Percentiles rank a stretch among this genome's conserved stretches.
These are phyloP conservation scores for Pterostichus niger DNA, from an alignment of 2,888 invertebrate species.

Conservation along the genomic window DNA sequence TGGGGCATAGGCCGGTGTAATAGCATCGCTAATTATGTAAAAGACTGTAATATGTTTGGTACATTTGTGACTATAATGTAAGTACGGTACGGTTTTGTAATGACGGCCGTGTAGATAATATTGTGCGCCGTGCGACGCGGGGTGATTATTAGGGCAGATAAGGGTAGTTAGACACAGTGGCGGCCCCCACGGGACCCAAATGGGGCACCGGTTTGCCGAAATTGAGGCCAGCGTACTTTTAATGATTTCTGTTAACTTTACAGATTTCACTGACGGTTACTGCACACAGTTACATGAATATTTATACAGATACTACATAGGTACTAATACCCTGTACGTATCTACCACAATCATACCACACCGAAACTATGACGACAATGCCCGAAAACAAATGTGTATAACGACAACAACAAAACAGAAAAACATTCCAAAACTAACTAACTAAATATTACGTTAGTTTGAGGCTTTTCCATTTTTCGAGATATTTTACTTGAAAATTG, in stretches of 20 bases:
- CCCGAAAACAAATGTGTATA: no score
- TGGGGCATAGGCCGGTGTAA: background rate
- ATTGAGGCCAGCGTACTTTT: conserved; percentile 46
- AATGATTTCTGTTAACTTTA: conserved; percentile 40
- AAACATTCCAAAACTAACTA: no score
- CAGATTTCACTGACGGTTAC: conserved; percentile 36
- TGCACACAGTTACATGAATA: conserved; percentile 44
- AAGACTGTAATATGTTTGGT: conserved; percentile 50
- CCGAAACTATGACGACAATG: no score
- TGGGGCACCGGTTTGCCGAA: conserved; percentile 39
- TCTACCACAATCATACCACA: no score
- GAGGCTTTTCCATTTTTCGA: no score
- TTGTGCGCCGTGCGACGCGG: conserved; percentile 3
- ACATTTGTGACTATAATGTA: conserved; percentile 41
- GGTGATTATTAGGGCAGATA: conserved; percentile 51
- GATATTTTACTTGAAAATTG: no score
- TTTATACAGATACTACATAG: conserved; percentile 20
- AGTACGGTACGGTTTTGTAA: conserved; percentile 27
- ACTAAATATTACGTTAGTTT: no score
- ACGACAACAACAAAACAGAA: background rate
- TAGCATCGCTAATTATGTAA: conserved; percentile 48
- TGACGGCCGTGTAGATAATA: conserved; percentile 34
- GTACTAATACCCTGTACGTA: no score
- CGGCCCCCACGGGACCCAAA: conserved; percentile 7
- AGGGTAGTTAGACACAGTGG: conserved; percentile 46